Evolutionary conservation across 2,888 invertebrate genomes (phyloP), one percentile per base, ranked within the genome.

Genomic region (Papilio gigon): DNA sequence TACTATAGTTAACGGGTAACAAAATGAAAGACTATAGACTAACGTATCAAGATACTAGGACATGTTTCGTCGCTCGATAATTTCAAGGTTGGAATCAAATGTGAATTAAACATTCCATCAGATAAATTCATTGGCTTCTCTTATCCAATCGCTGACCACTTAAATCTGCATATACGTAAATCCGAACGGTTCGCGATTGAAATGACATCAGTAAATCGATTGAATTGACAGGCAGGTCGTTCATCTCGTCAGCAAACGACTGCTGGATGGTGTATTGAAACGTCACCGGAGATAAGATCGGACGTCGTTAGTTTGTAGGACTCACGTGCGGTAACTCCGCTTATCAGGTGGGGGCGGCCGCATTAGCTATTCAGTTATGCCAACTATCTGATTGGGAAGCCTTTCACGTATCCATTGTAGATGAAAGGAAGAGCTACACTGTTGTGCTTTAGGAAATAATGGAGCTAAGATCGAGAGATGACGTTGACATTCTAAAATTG

Each of bases 351-450:
- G 77, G 77, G 84, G 77, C 73, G 74, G 72, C 75, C 78, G 80
- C 84, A 89, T 90, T 85, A 88, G 83, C 82, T 86, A 90, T 90
- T 90, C 90, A 90, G 87, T 87, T 90, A 90, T 90, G 86, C 88
- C 78, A 78, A 76, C 78, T 81, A 89, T 89, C 90, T 81, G 90
- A 90, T 90, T 83, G 78, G 76, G 72, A 68, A 78, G 77, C 78
- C 81, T 81, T 83, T 81, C 78, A 80, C 80, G 81, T 79, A 82
- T 77, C 78, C 78, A 80, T 82, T 79, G 83, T 82, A 78, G 47
- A 42, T 77, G 76, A 82, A 81, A 84, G 77, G 70, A 71, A 62
- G 50, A 80, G 76, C 80, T 81, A 87, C 85, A 86, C 85, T 80
- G 78, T 70, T 66, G 50, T 25, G 33, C 6, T 37, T 60, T 25